Evolutionary conservation across 2,888 invertebrate genomes (phyloP), one percentile per base, ranked within the genome.

Genomic region (Lymantria monacha): DNA sequence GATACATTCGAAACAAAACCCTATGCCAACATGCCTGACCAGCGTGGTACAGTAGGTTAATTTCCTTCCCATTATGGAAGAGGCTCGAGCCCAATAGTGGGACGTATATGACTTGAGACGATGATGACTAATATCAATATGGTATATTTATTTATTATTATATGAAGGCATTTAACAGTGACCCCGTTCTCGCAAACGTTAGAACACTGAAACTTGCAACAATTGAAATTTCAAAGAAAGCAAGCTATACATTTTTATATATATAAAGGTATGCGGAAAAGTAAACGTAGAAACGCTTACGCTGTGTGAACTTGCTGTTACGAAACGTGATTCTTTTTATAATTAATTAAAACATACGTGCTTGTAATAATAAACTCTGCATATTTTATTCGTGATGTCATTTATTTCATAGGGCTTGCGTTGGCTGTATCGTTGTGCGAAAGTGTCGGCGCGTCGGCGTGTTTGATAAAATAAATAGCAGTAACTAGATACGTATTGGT

Each of bases 371-470:
- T 72, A 73, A 22, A 67, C 69, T 64, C 69, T 66, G 73, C 76
- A 79, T 79, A 78, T 77, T 79, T 77, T 56, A 63, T 58, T 59
- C 55, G 62, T 81, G 79, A 80, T 76, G 77, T 81, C 80, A 83
- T 70, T 57, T 60, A 57, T 48, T 40, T 37, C n/a, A 49, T 58
- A 59, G 22, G 53, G 61, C 55, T 51, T 61, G 47, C 53, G 59
- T 67, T 42, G 46, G 61, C 49, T 58, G 59, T 64, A 52, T 22
- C 55, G 59, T 59, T 59, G 56, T 59, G 60, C 62, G 66, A 68
- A 69, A 63, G 61, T 51, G 51, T 55, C 57, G 54, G 41, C 53
- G 61, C 50, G 51, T 55, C 57, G 54, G 41, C 53, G n/a, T 48
- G 50, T 50, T 61, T 53, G 55, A 44, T 52, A 30, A 14, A 43